phyloP scores from a whole-genome alignment of 2,113 vertebrate genomes.

The Motacilla alba region DNA sequence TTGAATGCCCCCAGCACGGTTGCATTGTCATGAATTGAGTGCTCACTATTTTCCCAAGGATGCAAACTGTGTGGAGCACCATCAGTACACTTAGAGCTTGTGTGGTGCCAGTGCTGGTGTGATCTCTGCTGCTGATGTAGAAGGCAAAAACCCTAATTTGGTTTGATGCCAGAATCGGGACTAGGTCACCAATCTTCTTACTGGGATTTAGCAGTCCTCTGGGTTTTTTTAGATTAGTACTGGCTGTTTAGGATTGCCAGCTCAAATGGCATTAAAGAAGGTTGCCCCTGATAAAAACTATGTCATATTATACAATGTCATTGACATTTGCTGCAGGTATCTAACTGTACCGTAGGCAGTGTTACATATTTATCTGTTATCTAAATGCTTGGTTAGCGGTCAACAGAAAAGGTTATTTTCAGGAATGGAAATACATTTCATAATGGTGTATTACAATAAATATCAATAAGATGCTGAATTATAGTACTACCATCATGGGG shows the following conservation, averaged over 20 bases:
- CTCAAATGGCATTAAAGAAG: slow-evolving; percentile 42
- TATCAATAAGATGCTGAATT: not conserved
- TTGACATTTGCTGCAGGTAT: not conserved
- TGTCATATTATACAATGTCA: slow-evolving; percentile 38
- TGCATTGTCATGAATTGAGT: rapidly evolving
- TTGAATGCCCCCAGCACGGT: rapidly evolving
- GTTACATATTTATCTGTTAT: not conserved
- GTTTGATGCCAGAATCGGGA: slow-evolving; percentile 3
- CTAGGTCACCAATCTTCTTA: slow-evolving; percentile 69
- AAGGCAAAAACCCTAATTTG: not conserved
- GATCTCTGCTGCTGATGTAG: not conserved
- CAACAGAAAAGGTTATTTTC: not conserved
- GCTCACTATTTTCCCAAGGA: not conserved
- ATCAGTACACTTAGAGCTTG: rapidly evolving
- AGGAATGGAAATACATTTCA: not conserved
- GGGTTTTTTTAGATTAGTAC: slow-evolving; percentile 66
- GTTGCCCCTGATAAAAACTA: slow-evolving; percentile 17
- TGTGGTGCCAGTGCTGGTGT: not conserved
- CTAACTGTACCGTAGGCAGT: not conserved
- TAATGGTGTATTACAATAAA: not conserved
- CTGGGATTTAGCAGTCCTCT: slow-evolving; percentile 42
- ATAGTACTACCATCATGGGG: not conserved
- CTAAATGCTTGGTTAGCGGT: not conserved
- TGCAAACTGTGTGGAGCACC: not conserved
- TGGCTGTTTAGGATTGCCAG: slow-evolving; percentile 56